Base-by-base conservation (phyloP, 1,140 invertebrate species). In the Chionoecetes opilio region DNA sequence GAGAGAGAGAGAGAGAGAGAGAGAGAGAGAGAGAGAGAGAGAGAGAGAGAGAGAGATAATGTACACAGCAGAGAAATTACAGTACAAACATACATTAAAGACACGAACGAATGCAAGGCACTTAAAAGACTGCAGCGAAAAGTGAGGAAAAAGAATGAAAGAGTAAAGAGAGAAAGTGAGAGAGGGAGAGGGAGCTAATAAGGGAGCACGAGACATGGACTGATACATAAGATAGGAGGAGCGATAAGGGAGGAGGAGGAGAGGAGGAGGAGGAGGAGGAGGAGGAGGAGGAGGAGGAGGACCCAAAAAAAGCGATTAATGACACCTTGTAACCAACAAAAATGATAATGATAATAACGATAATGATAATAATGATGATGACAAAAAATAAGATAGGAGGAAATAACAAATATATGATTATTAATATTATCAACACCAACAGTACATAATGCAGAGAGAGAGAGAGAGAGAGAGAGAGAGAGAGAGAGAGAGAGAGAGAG, bases 401-500 rank as follows among this genome's bases (percentile, higher is more conserved):
- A 3, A 87, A 38, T 34, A 32, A 6, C 38, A 41, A 41, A 3
- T 41, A 41, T 14, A 6, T 41, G 3, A 41, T 14, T 41, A 32
- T 86, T 86, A 86, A 86, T 8, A 37, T 31, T 29, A 21, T 9
- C 3, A 34, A 34, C n/a, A 84, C 11, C 26, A 38, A 87, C 0
- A 87, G 85, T 21, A 87, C 14, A 87, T 34, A 34, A 38, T 31
- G 32, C 2, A 26, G 53, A 75, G 53, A 75, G 53, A 75, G 53
- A 75, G 53, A 75, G 53, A 75, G 63, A 75, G 63, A 75, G 63
- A 75, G 63, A 75, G 63, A 75, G 63, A 75, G 63, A 75, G 63
- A 75, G 63, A 75, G 63, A 75, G 63, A 75, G 63, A 75, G 63
- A 75, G 63, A 75, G 63, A 75, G 63, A 75, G 63, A 75, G 63